Base-by-base conservation (phyloP, 2,888 invertebrate genomes). In the Spilosoma lubricipeda region DNA sequence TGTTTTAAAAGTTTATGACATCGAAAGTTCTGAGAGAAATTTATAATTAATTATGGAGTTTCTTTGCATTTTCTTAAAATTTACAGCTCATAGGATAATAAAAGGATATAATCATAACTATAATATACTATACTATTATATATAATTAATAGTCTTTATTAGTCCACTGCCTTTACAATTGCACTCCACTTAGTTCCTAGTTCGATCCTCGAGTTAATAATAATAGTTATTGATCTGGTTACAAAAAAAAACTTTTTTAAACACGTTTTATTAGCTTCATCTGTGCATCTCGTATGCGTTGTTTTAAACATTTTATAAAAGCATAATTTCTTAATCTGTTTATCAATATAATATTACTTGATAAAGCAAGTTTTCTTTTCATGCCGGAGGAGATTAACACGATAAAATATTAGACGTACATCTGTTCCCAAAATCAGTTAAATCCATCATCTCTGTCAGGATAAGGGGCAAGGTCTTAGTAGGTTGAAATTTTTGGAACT, bases 401-500 rank as follows among this genome's bases (percentile, higher is more conserved):
- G 72, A 68, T 72, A 72, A 72, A 72, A 72, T 63, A 67, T 63
- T 63, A 67, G 42, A 59, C 67, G 42, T 81, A 71, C 71, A 84
- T 77, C 76, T 80, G 70, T 77, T 75, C 71, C 72, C 79, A 76
- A 80, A 79, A 81, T 83, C 82, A 77, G 84, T 68, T 65, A 64
- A 74, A 84, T 84, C 78, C 78, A 84, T 83, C 82, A 82, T 78
- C 73, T 77, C 71, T 23, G 63, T 70, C 64, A 72, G 72, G 75
- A 78, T 80, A 81, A 77, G 74, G 68, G 74, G 45, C 76, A 82
- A 80, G 79, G 83, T 83, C 78, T 72, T 70, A 39, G 52, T 74
- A 74, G 76, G 74, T 70, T 56, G 71, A 79, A 79, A 81, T 81
- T 85, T 81, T 85, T 81, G 73, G 30, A 85, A 84, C 74, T 84